Evolutionary conservation across 2,797 vertebrate species (phyloP), one percentile per base, ranked within the genome.

Genomic region (Alfaro cultratus): DNA sequence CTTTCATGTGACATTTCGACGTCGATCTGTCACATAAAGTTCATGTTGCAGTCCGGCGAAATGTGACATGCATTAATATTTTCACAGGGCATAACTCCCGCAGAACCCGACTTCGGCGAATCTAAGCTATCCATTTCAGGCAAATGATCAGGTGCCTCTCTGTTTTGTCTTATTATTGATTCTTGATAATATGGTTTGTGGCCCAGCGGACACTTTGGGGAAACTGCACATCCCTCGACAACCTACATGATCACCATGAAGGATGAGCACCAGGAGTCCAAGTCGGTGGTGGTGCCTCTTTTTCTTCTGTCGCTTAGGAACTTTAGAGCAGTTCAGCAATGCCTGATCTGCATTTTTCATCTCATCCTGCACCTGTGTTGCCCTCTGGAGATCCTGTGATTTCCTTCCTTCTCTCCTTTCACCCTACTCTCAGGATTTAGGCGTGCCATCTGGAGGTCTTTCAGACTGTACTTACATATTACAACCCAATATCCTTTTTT

Each of bases 291-390:
- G 46, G n/a, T n/a, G n/a, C 18, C 60, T 73, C 43, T 80, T 73
- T 62, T 73, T 29, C 7, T 73, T 23, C 3, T 49, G 76, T 92
- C 85, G 91, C 88, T 87, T 79, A 81, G 85, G 90, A 83, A 89
- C 89, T 88, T 89, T 89, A 90, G 89, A 92, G 88, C 82, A 81
- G 79, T 88, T 88, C 86, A 89, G 81, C 18, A 78, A 75, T 8
- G 80, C 80, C 80, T 90, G 88, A 93, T 94, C 88, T 91, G 83
- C 90, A 94, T 94, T 94, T 93, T 90, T 91, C 87, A 90, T 92
- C 83, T 92, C 81, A 41, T 49, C 55, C 85, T 87, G 90, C 92
- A 93, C 91, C 91, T 93, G 90, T 83, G 91, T 86, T 86, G 82
- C 80, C 75, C 91, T 89, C 89, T 76, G 85, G 87, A 93, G 87